phyloP scores from a whole-genome alignment of 2,888 invertebrate genomes.

The Caenorhabditis zanzibari region DNA sequence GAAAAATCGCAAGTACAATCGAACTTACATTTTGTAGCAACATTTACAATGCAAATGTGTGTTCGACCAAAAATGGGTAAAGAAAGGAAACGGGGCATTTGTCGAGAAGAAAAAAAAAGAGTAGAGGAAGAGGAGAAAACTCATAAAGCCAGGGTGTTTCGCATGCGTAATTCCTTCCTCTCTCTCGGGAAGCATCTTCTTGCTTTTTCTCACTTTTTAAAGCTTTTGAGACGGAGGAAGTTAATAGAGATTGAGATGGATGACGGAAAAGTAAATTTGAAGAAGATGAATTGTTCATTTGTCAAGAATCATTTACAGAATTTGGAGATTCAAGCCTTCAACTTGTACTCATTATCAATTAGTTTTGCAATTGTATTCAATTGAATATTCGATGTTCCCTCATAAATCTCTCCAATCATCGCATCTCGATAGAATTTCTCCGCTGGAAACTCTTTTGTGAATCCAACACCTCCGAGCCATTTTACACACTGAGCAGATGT shows the following conservation, averaged over 20 bases:
- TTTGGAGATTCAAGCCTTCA: slow-evolving; percentile 4
- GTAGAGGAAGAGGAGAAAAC: slow-evolving; percentile 32
- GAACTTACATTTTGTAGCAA: neutral
- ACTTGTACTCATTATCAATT: slow-evolving; percentile 85
- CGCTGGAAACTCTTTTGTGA: slow-evolving; percentile 95
- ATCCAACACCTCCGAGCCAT: slow-evolving; percentile 98
- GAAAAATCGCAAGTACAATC: neutral
- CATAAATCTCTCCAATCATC: slow-evolving; percentile 95
- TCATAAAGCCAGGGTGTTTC: slow-evolving; percentile 43
- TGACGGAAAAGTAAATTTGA: neutral
- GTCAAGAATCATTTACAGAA: neutral
- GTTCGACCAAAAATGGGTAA: slow-evolving; percentile 8
- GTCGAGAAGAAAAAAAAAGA: slow-evolving; percentile 4
- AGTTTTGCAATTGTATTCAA: slow-evolving; percentile 95
- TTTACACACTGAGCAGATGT: slow-evolving; percentile 95
- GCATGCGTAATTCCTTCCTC: slow-evolving; percentile 37
- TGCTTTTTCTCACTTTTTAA: slow-evolving; percentile 35
- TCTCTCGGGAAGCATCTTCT: neutral
- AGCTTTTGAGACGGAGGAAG: slow-evolving; percentile 6
- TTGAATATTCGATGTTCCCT: slow-evolving; percentile 98
- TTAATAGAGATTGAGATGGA: neutral
- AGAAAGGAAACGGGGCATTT: slow-evolving; percentile 14
- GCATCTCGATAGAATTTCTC: slow-evolving; percentile 97
- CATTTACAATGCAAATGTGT: slow-evolving; percentile 39
- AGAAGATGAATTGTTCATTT: slow-evolving; percentile 1